phyloP scores from a whole-genome alignment of 2,797 vertebrate genomes.

The Danio jaintianensis region DNA sequence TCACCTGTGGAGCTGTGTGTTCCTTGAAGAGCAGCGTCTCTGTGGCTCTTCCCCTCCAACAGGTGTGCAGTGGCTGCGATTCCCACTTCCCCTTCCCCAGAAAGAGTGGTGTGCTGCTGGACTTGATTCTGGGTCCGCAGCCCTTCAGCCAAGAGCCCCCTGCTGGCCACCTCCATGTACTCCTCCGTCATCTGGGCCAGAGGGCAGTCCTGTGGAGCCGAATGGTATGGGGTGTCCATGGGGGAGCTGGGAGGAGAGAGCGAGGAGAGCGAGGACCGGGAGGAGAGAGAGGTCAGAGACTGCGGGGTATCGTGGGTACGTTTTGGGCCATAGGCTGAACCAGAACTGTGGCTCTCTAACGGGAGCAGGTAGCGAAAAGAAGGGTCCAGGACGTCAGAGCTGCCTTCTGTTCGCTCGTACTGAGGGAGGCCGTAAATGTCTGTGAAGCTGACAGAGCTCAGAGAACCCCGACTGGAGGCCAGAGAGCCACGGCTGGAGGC shows the following conservation, averaged over 20 bases:
- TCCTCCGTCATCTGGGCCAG: constrained; percentile 90
- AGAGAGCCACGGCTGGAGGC: constrained; percentile 94
- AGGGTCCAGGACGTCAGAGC: constrained; percentile 75
- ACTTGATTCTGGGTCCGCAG: constrained; percentile 80
- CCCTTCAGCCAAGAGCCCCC: constrained; percentile 84
- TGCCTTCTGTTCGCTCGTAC: constrained; percentile 87
- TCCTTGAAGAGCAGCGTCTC: constrained; percentile 79
- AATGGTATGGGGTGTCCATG: constrained; percentile 92
- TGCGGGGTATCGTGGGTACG: constrained; percentile 92
- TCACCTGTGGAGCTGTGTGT: constrained; percentile 74
- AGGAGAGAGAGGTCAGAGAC: constrained; percentile 94
- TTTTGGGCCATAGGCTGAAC: constrained; percentile 68
- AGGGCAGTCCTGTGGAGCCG: constrained; percentile 88
- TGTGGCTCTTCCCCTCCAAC: constrained; percentile 81
- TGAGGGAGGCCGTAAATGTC: constrained; percentile 97
- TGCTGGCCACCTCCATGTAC: constrained; percentile 90
- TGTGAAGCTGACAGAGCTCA: constrained; percentile 96
- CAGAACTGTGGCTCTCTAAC: constrained; percentile 74
- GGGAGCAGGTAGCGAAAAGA: constrained; percentile 88
- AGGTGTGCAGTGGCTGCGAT: constrained; percentile 64
- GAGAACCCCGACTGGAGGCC: constrained; percentile 94
- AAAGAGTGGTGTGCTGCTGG: constrained; percentile 62
- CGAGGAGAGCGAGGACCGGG: constrained; percentile 94
- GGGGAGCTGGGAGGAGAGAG: constrained; percentile 96
- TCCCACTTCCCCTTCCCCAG: constrained; percentile 76